phyloP scores from a whole-genome alignment of 1,140 invertebrate genomes.

The Megalonaias nervosa region DNA sequence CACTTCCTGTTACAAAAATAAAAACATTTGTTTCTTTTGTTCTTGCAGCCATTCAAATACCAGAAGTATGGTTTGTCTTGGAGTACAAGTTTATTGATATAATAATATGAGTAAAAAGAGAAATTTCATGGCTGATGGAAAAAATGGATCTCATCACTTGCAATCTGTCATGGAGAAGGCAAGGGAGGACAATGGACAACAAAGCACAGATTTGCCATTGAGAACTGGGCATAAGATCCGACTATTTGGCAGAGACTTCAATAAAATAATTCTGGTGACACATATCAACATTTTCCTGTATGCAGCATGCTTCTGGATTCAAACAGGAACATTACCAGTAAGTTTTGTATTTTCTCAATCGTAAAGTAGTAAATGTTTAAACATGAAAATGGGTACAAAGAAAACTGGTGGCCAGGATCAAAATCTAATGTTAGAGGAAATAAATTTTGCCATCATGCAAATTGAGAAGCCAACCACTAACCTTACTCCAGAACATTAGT shows the following conservation, averaged over 20 bases:
- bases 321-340: constrained; percentile 62
- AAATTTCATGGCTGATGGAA: too few relatives aligned
- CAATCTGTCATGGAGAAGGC: too few relatives aligned
- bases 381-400: neutral
- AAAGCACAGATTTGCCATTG: too few relatives aligned
- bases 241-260: constrained; percentile 32
- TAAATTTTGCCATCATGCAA: neutral
- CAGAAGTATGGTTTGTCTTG: too few relatives aligned
- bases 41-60: too few relatives aligned
- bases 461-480: neutral
- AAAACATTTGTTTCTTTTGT: too few relatives aligned
- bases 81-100: too few relatives aligned
- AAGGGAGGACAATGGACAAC: too few relatives aligned
- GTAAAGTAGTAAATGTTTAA: neutral
- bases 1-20: too few relatives aligned
- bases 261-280: constrained; percentile 47
- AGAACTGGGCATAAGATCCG: constrained; percentile 3
- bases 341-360: constrained; percentile 17
- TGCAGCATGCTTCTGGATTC: constrained; percentile 66
- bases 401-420: neutral
- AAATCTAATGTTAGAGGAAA: neutral
- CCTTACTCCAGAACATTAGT: neutral
- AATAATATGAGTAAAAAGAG: too few relatives aligned
- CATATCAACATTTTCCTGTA: constrained; percentile 68
- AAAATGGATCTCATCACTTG: too few relatives aligned